Conservation (phyloP, 1,140 invertebrate genomes). For the Zaprionus taronus region DNA sequence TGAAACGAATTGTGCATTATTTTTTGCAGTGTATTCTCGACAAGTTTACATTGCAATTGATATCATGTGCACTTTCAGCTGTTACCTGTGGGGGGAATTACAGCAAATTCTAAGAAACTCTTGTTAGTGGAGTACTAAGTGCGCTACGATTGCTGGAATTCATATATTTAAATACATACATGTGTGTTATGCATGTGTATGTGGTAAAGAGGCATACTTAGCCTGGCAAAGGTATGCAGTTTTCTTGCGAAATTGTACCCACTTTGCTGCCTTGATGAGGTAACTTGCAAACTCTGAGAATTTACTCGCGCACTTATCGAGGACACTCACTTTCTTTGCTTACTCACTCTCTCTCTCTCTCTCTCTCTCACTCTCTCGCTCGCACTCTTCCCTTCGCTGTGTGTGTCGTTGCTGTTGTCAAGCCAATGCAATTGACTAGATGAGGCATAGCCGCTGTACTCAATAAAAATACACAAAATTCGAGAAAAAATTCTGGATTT, state of each 20-base stretch:
- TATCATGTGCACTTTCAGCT: too few species aligned
- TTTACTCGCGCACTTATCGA: background rate
- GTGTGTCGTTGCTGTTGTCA: slow-evolving; percentile 42
- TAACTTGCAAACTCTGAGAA: background rate
- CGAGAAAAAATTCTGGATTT: slow-evolving; percentile 24
- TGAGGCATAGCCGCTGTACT: slow-evolving; percentile 82
- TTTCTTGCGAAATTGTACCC: too few species aligned
- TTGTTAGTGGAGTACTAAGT: too few species aligned
- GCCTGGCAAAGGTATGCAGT: too few species aligned
- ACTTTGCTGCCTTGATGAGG: too few species aligned
- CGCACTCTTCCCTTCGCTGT: background rate
- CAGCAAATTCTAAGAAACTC: too few species aligned
- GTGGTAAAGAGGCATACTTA: too few species aligned
- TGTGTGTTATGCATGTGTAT: too few species aligned
- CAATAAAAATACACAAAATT: slow-evolving; percentile 62
- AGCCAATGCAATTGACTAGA: slow-evolving; percentile 83
- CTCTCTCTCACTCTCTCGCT: background rate
- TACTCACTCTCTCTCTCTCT: background rate
- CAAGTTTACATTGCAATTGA: background rate
- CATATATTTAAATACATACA: too few species aligned
- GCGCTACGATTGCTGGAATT: too few species aligned
- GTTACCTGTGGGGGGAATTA: too few species aligned
- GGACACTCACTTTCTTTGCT: too few species aligned
- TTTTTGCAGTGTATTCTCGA: background rate
- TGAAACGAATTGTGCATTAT: background rate